Conservation (phyloP, 2,888 invertebrate genomes). For the Periphyllus acericola region DNA sequence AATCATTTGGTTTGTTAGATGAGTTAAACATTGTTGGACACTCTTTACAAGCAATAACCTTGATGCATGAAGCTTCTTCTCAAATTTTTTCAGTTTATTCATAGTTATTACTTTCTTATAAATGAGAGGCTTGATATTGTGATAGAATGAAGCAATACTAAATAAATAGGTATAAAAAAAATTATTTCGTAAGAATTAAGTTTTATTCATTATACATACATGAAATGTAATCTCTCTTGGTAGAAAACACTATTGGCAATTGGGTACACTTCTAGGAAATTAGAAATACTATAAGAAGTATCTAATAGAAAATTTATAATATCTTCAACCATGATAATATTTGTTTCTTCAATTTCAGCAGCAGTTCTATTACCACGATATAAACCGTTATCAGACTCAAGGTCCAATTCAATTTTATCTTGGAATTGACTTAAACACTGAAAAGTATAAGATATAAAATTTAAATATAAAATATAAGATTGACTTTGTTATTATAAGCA, state of each 20-base stretch:
- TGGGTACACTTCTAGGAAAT: conserved; percentile 77
- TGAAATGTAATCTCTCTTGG: conserved; percentile 71
- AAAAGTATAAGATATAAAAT: not conserved
- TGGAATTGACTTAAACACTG: conserved; percentile 54
- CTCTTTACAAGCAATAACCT: conserved; percentile 37
- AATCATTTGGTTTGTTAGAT: conserved; percentile 1
- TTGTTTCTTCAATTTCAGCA: conserved; percentile 13
- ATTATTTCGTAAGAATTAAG: not conserved
- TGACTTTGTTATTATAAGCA: not conserved
- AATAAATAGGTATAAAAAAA: conserved; percentile 1
- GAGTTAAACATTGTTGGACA: conserved; percentile 39
- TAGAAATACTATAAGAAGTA: conserved; percentile 75
- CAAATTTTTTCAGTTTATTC: conserved; percentile 46
- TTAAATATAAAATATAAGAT: conserved; percentile 15
- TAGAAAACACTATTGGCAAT: conserved; percentile 71
- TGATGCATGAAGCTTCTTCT: conserved; percentile 45
- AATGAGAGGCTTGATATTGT: conserved; percentile 35
- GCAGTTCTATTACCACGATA: not conserved
- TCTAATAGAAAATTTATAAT: conserved; percentile 70
- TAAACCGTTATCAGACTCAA: conserved; percentile 4
- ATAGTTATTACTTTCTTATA: conserved; percentile 24
- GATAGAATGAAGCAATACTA: conserved; percentile 55
- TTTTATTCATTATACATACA: conserved; percentile 66
- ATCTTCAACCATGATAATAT: conserved; percentile 40
- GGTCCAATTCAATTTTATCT: conserved; percentile 51